A percentile compares a stretch with the other conserved stretches of the same genome.
phyloP scores from a whole-genome alignment of 2,113 vertebrate species.

The Orycteropus afer region DNA sequence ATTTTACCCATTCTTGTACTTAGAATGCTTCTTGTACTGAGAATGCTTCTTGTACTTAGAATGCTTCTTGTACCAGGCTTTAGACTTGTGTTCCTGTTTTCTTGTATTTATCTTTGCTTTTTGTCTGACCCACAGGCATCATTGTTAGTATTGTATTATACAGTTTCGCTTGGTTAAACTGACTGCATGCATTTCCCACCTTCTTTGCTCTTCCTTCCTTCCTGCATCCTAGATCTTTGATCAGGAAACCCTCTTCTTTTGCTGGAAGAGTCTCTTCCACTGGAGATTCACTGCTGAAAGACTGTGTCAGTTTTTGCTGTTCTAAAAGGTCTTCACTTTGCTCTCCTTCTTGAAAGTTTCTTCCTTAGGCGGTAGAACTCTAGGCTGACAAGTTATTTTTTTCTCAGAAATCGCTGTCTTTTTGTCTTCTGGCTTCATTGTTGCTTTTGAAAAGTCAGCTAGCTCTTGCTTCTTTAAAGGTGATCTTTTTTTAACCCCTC shows the following conservation, averaged over 20 bases:
- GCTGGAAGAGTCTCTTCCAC: not conserved
- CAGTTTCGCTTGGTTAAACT: not conserved
- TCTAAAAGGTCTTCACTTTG: not conserved
- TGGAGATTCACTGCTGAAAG: not conserved
- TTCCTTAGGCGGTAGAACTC: not conserved
- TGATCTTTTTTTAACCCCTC: not conserved
- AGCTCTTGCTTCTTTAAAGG: not conserved
- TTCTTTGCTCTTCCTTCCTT: not conserved
- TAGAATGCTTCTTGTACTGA: not conserved
- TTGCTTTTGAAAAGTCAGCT: not conserved
- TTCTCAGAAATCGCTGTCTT: not conserved
- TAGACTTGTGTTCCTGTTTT: not conserved
- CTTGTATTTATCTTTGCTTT: not conserved
- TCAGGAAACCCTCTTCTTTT: not conserved
- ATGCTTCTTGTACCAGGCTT: not conserved
- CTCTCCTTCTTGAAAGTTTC: not conserved
- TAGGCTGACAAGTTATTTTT: not conserved
- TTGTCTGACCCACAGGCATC: not conserved
- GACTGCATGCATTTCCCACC: rapidly evolving
- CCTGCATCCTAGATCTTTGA: not conserved
- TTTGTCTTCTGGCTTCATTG: not conserved
- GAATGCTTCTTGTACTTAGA: constrained; percentile 6
- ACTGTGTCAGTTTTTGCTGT: not conserved
- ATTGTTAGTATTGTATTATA: not conserved
- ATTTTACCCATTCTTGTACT: not conserved